Evolutionary conservation across 2,797 vertebrate genomes (phyloP).

Genomic region (Distichodus sexfasciatus): DNA sequence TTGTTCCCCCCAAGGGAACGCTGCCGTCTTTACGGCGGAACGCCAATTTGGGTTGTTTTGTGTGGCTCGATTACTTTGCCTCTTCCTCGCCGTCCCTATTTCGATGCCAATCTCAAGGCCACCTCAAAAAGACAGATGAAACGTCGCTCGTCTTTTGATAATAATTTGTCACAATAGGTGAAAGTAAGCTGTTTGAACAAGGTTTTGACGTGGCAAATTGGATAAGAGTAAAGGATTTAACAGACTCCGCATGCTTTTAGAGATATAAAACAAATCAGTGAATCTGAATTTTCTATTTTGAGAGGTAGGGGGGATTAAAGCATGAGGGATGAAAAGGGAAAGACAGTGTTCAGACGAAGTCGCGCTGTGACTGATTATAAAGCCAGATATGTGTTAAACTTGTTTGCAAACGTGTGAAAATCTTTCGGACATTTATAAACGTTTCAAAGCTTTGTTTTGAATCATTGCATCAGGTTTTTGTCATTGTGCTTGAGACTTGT

Average conservation of each 20-base stretch:
- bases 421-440: too few species aligned
- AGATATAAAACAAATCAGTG: conserved; percentile 14
- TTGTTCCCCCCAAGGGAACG: conserved; percentile 45
- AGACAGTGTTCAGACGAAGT: conserved; percentile 20
- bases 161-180: conserved; percentile 32
- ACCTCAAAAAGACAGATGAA: conserved; percentile 37
- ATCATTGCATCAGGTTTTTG: too few species aligned
- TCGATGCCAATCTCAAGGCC: conserved; percentile 26
- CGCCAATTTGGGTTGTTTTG: conserved; percentile 50
- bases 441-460: too few species aligned
- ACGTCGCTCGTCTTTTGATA: conserved; percentile 38
- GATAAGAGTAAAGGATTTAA: conserved; percentile 39
- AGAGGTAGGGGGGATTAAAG: conserved; percentile 6
- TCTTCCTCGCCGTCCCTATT: conserved; percentile 26
- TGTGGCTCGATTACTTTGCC: conserved; percentile 36
- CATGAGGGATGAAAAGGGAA: conserved; percentile 40
- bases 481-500: too few species aligned
- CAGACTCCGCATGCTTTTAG: not conserved
- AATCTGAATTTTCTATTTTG: conserved; percentile 20
- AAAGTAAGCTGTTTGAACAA: conserved; percentile 37
- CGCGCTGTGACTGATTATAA: conserved; percentile 33
- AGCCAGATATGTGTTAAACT: conserved; percentile 46
- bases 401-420: too few species aligned
- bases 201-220: conserved; percentile 31
- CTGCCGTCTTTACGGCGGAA: conserved; percentile 36